Evolutionary conservation across 2,888 invertebrate genomes (phyloP).

Genomic region (Agonopterix alstromeriana): DNA sequence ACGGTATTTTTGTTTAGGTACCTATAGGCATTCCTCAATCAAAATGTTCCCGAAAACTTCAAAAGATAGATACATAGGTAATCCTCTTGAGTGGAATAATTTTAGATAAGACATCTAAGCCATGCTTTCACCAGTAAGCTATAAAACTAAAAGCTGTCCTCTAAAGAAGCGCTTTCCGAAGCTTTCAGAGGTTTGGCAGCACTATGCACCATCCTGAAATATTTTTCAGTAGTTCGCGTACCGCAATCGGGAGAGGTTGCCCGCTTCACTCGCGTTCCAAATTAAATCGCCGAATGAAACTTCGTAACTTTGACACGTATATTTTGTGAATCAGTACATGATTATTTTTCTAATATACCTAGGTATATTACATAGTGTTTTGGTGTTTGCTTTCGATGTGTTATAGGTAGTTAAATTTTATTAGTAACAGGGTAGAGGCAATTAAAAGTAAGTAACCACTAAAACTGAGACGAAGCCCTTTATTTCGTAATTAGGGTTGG

Average conservation of each 20-base stretch:
- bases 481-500: background rate
- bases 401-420: too few species aligned
- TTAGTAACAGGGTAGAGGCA: too few species aligned
- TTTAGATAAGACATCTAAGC: slow-evolving; percentile 4
- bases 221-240: slow-evolving; percentile 49
- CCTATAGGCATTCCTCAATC: too few species aligned
- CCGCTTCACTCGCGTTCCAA: slow-evolving; percentile 15
- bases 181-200: background rate
- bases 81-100: slow-evolving; percentile 1
- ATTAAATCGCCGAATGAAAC: slow-evolving; percentile 19
- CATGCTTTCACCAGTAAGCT: slow-evolving; percentile 15
- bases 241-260: slow-evolving; percentile 38
- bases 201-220: background rate
- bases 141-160: slow-evolving; percentile 18
- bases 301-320: slow-evolving; percentile 28
- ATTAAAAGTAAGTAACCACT: too few species aligned
- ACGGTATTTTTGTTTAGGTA: too few species aligned
- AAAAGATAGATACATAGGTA: background rate
- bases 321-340: too few species aligned
- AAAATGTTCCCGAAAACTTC: too few species aligned
- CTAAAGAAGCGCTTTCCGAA: background rate
- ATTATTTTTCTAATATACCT: too few species aligned
- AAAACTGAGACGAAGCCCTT: too few species aligned
- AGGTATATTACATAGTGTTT: too few species aligned
- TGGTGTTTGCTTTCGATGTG: too few species aligned